Evolutionary conservation across 2,888 invertebrate genomes (phyloP).

Genomic region (Dysmachus trigonus): DNA sequence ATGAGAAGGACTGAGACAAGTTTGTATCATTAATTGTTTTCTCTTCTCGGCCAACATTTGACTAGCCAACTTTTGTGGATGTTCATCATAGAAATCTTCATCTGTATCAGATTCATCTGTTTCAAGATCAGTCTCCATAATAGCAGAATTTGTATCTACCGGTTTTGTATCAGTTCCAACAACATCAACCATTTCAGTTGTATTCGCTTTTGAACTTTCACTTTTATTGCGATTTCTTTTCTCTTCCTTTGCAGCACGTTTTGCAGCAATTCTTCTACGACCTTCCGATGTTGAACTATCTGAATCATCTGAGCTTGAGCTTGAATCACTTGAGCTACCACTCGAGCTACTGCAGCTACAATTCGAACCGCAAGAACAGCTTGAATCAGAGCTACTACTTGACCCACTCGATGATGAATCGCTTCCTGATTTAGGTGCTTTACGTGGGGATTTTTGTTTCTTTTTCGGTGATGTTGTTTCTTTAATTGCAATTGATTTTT

Average conservation of each 20-base stretch:
- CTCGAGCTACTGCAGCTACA: constrained; percentile 83
- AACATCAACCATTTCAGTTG: constrained; percentile 63
- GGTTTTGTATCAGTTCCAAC: constrained; percentile 53
- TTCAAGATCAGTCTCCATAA: constrained; percentile 84
- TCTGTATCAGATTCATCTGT: constrained; percentile 87
- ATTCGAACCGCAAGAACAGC: constrained; percentile 84
- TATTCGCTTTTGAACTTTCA: constrained; percentile 58
- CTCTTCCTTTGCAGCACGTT: constrained; percentile 64
- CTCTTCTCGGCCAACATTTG: constrained; percentile 80
- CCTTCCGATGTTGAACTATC: constrained; percentile 64
- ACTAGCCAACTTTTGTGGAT: constrained; percentile 79
- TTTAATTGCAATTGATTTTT: constrained; percentile 7
- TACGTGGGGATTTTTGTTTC: constrained; percentile 67
- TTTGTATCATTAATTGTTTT: constrained; percentile 72
- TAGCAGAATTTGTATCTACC: constrained; percentile 69
- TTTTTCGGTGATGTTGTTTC: constrained; percentile 63
- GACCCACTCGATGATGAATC: constrained; percentile 78
- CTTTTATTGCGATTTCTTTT: constrained; percentile 62
- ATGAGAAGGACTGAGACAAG: constrained; percentile 71
- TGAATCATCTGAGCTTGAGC: constrained; percentile 70
- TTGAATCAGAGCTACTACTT: constrained; percentile 79
- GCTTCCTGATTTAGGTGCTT: constrained; percentile 57
- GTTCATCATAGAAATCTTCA: constrained; percentile 87
- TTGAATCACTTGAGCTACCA: constrained; percentile 72
- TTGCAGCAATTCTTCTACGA: constrained; percentile 62